phyloP scores from a whole-genome alignment of 2,797 vertebrate genomes.

The Argya squamiceps region DNA sequence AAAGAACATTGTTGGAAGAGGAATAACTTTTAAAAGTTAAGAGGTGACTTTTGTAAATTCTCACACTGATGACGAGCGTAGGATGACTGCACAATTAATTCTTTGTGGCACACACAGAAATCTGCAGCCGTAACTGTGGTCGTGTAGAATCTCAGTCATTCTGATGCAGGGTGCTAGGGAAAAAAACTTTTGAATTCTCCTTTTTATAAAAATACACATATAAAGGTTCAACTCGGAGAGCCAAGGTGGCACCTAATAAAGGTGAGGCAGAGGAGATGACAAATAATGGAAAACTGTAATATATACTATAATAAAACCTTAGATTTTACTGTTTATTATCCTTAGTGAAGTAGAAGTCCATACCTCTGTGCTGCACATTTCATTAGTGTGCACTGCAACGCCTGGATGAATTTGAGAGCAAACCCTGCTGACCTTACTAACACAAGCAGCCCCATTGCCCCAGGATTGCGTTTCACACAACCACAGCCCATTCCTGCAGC shows the following conservation, averaged over 20 bases:
- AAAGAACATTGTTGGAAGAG: slow-evolving; percentile 62
- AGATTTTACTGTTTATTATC: slow-evolving; percentile 64
- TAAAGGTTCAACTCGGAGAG: background rate
- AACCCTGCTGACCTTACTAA: slow-evolving; percentile 43
- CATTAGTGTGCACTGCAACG: slow-evolving; percentile 38
- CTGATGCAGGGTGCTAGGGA: background rate
- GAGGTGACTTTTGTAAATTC: slow-evolving; percentile 60
- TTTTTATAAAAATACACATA: background rate
- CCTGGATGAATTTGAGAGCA: slow-evolving; percentile 46
- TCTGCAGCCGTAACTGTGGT: background rate
- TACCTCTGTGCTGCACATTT: slow-evolving; percentile 31
- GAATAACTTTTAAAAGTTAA: slow-evolving; percentile 63
- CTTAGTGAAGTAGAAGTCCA: slow-evolving; percentile 33
- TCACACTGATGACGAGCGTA: slow-evolving; percentile 35
- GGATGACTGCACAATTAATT: slow-evolving; percentile 65
- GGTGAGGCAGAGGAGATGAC: slow-evolving; percentile 47
- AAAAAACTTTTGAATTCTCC: slow-evolving; percentile 34
- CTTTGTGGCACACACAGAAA: slow-evolving; percentile 40
- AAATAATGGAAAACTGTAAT: slow-evolving; percentile 58
- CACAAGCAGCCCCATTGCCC: slow-evolving; percentile 8
- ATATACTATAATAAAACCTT: slow-evolving; percentile 43
- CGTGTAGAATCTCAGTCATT: background rate
- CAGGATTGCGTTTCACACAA: slow-evolving; percentile 44
- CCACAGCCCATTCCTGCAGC: slow-evolving; percentile 11
- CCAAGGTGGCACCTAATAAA: slow-evolving; percentile 52